Evolutionary conservation across 92 coral and sea anemone genomes (phyloP).

Genomic region (Nematostella vectensis): DNA sequence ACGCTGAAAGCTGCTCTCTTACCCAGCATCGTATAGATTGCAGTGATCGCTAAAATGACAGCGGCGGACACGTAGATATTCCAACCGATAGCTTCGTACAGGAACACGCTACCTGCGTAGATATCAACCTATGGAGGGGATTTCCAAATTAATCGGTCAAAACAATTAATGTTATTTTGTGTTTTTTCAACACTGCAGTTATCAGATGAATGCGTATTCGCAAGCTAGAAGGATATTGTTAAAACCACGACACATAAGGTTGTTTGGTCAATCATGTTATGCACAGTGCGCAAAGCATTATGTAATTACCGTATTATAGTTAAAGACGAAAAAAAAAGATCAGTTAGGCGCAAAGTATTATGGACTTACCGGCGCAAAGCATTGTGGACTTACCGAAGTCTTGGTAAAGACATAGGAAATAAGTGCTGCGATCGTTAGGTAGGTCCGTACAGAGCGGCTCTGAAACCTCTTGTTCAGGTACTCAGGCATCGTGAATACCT

Average conservation of each 20-base stretch:
- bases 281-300: too few species aligned
- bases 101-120: constrained; percentile 93
- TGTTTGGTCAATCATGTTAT: too few species aligned
- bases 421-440: constrained; percentile 74
- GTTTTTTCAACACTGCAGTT: not conserved
- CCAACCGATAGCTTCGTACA: constrained; percentile 96
- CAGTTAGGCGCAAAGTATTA: too few species aligned
- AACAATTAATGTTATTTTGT: too few species aligned
- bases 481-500: constrained; percentile 95
- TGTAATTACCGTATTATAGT: too few species aligned
- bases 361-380: too few species aligned
- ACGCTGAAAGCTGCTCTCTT: too few species aligned
- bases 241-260: too few species aligned
- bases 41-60: constrained; percentile 72
- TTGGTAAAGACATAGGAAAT: constrained; percentile 80
- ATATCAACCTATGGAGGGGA: constrained; percentile 75
- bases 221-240: too few species aligned
- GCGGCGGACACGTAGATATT: constrained; percentile 85
- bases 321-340: too few species aligned
- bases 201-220: too few species aligned
- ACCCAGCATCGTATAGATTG: constrained; percentile 87
- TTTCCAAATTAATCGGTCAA: too few species aligned
- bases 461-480: constrained; percentile 71
- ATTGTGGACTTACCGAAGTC: constrained; percentile 81
- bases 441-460: constrained; percentile 60